phyloP scores from a whole-genome alignment of 2,888 invertebrate species.

The Meteorus colon region DNA sequence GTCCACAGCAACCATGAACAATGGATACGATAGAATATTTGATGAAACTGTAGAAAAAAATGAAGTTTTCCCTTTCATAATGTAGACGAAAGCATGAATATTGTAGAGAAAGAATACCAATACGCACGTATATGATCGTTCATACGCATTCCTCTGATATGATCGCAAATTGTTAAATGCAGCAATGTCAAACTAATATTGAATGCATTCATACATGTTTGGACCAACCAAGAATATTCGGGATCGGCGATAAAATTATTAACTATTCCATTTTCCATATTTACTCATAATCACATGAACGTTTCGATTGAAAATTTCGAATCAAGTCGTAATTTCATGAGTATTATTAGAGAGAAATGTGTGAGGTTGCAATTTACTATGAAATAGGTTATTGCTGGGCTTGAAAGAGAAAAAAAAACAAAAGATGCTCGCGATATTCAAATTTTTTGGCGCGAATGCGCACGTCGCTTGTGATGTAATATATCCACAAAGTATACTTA shows the following conservation, averaged over 20 bases:
- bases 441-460: conserved; percentile 42
- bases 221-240: conserved; percentile 64
- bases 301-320: background rate
- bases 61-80: background rate
- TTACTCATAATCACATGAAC: background rate
- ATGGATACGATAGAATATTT: conserved; percentile 58
- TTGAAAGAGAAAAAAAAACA: background rate
- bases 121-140: conserved; percentile 59
- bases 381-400: background rate
- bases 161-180: conserved; percentile 62
- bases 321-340: background rate
- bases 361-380: background rate
- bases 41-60: conserved; percentile 35
- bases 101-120: conserved; percentile 7
- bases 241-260: conserved; percentile 52
- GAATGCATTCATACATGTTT: conserved; percentile 62
- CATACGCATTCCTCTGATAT: conserved; percentile 53
- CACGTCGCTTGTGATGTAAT: conserved; percentile 42
- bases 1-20: conserved; percentile 62
- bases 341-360: background rate
- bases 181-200: conserved; percentile 65
- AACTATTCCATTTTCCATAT: background rate
- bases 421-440: background rate
- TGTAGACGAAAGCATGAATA: background rate
- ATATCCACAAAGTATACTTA: background rate